Evolutionary conservation across 2,888 invertebrate species (phyloP).

Genomic region (Volucella zonaria): DNA sequence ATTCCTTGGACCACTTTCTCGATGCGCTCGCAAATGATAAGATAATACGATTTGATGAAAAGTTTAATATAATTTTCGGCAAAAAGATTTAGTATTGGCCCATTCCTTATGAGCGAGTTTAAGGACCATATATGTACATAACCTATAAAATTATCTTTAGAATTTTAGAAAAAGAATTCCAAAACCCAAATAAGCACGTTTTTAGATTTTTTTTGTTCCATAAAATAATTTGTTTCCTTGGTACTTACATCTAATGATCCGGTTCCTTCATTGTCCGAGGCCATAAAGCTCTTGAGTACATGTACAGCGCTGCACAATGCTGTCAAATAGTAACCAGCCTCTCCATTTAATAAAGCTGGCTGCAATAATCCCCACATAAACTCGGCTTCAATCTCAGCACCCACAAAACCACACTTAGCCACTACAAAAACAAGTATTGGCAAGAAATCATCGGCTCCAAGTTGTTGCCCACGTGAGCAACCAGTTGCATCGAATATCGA

Average conservation of each 20-base stretch:
- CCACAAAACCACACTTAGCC: constrained; percentile 93
- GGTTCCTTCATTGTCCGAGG: constrained; percentile 81
- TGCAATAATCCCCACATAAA: constrained; percentile 98
- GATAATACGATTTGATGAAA: too few species aligned
- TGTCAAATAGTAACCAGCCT: constrained; percentile 97
- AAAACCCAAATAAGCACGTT: too few species aligned
- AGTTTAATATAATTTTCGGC: too few species aligned
- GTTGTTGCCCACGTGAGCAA: constrained; percentile 81
- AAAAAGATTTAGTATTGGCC: too few species aligned
- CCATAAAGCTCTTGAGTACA: constrained; percentile 82
- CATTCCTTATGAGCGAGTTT: too few species aligned
- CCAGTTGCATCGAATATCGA: constrained; percentile 90
- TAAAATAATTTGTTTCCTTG: constrained; percentile 1
- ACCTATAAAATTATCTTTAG: too few species aligned
- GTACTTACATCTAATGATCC: constrained; percentile 82
- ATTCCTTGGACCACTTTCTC: too few species aligned
- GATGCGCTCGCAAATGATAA: too few species aligned
- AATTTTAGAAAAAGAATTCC: too few species aligned
- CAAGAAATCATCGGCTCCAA: constrained; percentile 94
- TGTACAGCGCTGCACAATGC: constrained; percentile 95
- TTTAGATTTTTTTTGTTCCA: too few species aligned
- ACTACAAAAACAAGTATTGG: constrained; percentile 96
- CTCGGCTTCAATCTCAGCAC: constrained; percentile 97
- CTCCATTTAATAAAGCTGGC: constrained; percentile 94
- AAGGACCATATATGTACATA: too few species aligned